Conservation (phyloP, 2,888 invertebrate species). For the Hirtodrosophila alboralis region DNA sequence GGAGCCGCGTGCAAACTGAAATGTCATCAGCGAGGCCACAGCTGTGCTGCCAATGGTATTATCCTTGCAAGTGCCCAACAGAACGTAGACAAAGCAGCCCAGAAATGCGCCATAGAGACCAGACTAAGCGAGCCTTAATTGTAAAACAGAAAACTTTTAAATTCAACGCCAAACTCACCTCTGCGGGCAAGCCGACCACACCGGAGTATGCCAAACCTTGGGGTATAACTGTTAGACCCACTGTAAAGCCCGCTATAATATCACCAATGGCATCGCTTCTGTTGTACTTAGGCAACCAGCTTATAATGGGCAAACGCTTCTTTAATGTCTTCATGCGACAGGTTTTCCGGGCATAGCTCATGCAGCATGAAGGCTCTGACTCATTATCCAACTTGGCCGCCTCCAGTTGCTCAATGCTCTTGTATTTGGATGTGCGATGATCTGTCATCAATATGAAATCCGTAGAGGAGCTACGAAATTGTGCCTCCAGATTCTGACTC, state of each 20-base stretch:
- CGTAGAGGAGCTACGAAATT: constrained; percentile 77
- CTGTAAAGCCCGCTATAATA: constrained; percentile 95
- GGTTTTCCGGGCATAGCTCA: constrained; percentile 77
- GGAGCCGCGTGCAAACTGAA: constrained; percentile 88
- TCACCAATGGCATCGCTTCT: constrained; percentile 91
- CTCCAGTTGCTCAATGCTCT: constrained; percentile 70
- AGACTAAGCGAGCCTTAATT: constrained; percentile 86
- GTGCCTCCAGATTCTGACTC: constrained; percentile 72
- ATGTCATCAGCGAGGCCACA: constrained; percentile 94
- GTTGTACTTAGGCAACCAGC: constrained; percentile 92
- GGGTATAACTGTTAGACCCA: constrained; percentile 88
- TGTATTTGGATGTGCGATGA: constrained; percentile 74
- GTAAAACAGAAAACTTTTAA: background rate
- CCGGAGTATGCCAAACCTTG: constrained; percentile 93
- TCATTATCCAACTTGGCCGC: constrained; percentile 36
- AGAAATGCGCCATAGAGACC: constrained; percentile 96
- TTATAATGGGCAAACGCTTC: constrained; percentile 89
- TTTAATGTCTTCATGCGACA: constrained; percentile 89
- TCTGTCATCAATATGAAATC: constrained; percentile 82
- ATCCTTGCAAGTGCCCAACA: constrained; percentile 96
- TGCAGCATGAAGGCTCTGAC: constrained; percentile 39
- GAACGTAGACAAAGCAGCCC: constrained; percentile 94
- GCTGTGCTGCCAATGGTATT: constrained; percentile 97
- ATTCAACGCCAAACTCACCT: constrained; percentile 83
- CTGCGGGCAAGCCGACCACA: constrained; percentile 90